Evolutionary conservation across 2,888 invertebrate genomes (phyloP), one percentile per base, ranked within the genome.

Genomic region (Coleophora deauratella): DNA sequence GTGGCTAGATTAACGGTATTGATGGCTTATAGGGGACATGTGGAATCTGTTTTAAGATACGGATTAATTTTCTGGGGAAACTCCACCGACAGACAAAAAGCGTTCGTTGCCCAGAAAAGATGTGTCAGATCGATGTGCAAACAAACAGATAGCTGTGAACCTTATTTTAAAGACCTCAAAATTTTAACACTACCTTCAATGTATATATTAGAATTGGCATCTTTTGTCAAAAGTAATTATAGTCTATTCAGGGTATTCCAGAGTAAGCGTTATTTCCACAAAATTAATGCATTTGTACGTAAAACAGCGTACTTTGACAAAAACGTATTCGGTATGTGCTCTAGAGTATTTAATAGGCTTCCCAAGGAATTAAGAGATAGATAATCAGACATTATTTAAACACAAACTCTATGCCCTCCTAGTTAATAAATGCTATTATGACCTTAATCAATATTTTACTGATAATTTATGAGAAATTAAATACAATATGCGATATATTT

Each of bases 21-120:
- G 21, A 3, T 21, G 21, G 21, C 21, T 3, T 21, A 21, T 21
- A 21, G 21, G 21, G 44, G 41, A 10, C 42, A 45, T 34, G 45
- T 48, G n/a, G 35, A 37, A 13, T 46, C 46, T 2, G 31, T 38
- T 1, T 31, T 50, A 3, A 36, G 45, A 2, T 50, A 48, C 35
- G 46, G 45, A 2, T 15, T 50, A 3, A 43, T 43, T 3, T 36
- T 47, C 9, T 50, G 50, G 47, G 47, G 42, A 1, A 50, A 50
- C 38, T 45, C 44, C 1, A 33, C 35, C 0, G 35, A 47, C 6
- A 35, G 11, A 15, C 42, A 46, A 6, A 28, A 15, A 9, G 39
- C 27, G 4, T 45, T 50, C 28, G 40, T 33, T 27, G 33, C 34
- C 3, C 48, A 47, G 40, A 51, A 51, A 33, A 42, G 41, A 36